Evolutionary conservation across 1,140 invertebrate species (phyloP).

Genomic region (Micrasema longulum): DNA sequence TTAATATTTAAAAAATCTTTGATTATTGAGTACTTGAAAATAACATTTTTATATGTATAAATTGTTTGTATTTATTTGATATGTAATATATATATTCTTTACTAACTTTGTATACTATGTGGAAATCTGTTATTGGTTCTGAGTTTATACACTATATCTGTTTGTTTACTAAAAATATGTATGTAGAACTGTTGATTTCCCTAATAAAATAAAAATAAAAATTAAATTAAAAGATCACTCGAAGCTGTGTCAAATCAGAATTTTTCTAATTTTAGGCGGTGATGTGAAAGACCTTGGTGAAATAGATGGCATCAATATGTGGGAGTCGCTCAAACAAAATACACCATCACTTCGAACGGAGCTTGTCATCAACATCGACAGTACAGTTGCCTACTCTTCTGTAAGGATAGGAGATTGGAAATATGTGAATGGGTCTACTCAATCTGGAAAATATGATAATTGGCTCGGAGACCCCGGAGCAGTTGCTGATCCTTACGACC

Average conservation of each 20-base stretch:
- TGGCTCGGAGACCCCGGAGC: constrained; percentile 73
- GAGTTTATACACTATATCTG: no score
- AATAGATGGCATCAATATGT: constrained; percentile 80
- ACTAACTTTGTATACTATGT: no score
- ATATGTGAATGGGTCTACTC: constrained; percentile 74
- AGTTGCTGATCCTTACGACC: constrained; percentile 58
- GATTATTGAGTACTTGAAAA: no score
- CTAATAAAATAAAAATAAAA: no score
- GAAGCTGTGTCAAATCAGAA: not conserved
- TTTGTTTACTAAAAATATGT: no score
- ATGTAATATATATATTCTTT: no score
- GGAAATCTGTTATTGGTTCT: no score
- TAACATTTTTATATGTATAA: no score
- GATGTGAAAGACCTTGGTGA: constrained; percentile 55
- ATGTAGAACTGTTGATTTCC: no score
- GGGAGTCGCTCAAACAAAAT: constrained; percentile 71
- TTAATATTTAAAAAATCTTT: no score
- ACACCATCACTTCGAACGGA: constrained; percentile 70
- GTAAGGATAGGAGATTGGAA: constrained; percentile 79
- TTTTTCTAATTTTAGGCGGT: constrained; percentile 38
- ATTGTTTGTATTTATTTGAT: no score
- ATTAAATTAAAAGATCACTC: no score
- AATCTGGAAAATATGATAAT: constrained; percentile 62
- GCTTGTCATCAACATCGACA: constrained; percentile 81
- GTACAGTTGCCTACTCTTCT: constrained; percentile 71